Evolutionary conservation across 2,113 vertebrate genomes (phyloP).

Genomic region (Eolophus roseicapilla): DNA sequence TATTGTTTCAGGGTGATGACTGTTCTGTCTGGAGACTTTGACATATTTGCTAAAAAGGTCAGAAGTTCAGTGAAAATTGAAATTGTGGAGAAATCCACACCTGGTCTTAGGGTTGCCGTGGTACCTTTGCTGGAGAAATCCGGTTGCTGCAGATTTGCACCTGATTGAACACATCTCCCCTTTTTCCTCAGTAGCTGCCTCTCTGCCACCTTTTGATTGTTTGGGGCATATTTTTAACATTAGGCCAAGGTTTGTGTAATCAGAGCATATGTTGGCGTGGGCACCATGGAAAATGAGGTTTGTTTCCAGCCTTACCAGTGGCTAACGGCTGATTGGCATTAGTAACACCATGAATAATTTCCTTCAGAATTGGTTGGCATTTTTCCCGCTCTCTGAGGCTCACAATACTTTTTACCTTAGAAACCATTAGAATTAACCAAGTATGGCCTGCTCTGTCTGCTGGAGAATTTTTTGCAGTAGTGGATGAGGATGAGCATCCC

Average conservation of each 20-base stretch:
- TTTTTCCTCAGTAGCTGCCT: background rate
- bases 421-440: background rate
- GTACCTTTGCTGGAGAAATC: background rate
- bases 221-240: background rate
- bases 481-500: accelerated
- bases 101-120: background rate
- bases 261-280: background rate
- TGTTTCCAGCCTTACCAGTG: background rate
- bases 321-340: background rate
- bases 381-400: background rate
- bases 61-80: slow-evolving; percentile 63
- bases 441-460: background rate
- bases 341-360: background rate
- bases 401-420: background rate
- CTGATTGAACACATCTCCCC: background rate
- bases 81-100: background rate
- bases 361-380: background rate
- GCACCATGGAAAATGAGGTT: background rate
- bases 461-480: background rate
- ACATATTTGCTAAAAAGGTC: slow-evolving; percentile 68
- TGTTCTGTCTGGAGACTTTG: slow-evolving; percentile 65
- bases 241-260: background rate
- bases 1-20: slow-evolving; percentile 66
- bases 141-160: background rate
- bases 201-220: background rate